Evolutionary conservation across 2,113 vertebrate species (phyloP).

Genomic region (Plestiodon gilberti): DNA sequence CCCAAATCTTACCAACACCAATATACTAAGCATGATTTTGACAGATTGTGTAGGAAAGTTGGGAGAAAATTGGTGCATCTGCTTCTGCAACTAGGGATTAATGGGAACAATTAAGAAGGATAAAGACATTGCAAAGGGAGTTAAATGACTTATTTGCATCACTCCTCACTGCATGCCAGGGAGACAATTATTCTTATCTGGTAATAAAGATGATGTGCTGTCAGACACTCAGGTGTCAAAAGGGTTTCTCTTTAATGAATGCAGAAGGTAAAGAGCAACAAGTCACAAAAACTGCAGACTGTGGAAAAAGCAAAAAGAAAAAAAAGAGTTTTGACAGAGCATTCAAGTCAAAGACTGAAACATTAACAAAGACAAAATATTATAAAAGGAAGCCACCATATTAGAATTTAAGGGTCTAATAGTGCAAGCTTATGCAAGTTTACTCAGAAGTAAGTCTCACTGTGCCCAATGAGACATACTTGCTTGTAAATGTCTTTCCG

Average conservation of each 20-base stretch:
- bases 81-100: conserved; percentile 54
- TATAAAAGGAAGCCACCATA: conserved; percentile 56
- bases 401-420: conserved; percentile 50
- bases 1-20: conserved; percentile 27
- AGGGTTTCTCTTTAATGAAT: conserved; percentile 39
- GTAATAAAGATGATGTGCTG: conserved; percentile 53
- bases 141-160: conserved; percentile 52
- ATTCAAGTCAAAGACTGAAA: conserved; percentile 51
- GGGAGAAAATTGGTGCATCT: conserved; percentile 35
- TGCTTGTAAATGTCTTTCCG: no score
- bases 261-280: conserved; percentile 49
- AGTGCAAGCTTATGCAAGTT: conserved; percentile 4
- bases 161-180: conserved; percentile 38
- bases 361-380: conserved; percentile 60
- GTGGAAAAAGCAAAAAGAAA: conserved; percentile 28
- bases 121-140: conserved; percentile 51
- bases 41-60: conserved; percentile 43
- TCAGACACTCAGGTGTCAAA: conserved; percentile 43
- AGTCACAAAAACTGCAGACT: conserved; percentile 41
- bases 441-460: no score
- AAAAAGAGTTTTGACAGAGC: conserved; percentile 44
- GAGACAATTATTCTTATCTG: conserved; percentile 51
- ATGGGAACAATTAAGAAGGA: conserved; percentile 61
- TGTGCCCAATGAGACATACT: no score
- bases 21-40: conserved; percentile 44